Evolutionary conservation across 2,797 vertebrate genomes (phyloP).

Genomic region (Rhabdophis nuchalis): DNA sequence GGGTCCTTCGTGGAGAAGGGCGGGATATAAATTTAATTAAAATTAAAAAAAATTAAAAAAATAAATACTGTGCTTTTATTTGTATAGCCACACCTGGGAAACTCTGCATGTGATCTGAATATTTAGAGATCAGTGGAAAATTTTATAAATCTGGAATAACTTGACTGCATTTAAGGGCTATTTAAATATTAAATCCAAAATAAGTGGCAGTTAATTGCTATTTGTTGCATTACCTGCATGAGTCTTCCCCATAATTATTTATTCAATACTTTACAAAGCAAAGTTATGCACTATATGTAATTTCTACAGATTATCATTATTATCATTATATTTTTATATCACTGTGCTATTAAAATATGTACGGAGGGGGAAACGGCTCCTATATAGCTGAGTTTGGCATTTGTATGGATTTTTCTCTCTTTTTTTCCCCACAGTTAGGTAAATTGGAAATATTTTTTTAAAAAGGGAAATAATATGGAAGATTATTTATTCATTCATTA

Average conservation of each 20-base stretch:
- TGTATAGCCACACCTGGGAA: slow-evolving; percentile 64
- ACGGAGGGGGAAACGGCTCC: slow-evolving; percentile 41
- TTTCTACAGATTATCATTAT: neutral
- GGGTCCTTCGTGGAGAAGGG: no score
- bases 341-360: slow-evolving; percentile 43
- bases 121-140: slow-evolving; percentile 67
- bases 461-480: neutral
- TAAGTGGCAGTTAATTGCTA: slow-evolving; percentile 28
- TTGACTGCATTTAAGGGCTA: slow-evolving; percentile 52
- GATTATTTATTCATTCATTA: neutral
- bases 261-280: slow-evolving; percentile 43
- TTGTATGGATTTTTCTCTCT: neutral
- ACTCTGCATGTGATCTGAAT: slow-evolving; percentile 65
- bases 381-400: neutral
- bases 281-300: slow-evolving; percentile 13
- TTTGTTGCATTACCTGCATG: slow-evolving; percentile 17
- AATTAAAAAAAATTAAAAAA: no score
- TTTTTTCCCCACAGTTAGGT: neutral
- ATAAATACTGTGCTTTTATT: slow-evolving; percentile 63
- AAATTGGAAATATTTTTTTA: neutral
- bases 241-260: slow-evolving; percentile 24
- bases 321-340: slow-evolving; percentile 3
- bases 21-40: no score
- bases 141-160: slow-evolving; percentile 58
- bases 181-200: slow-evolving; percentile 37